Percentiles rank a stretch among this genome's conserved stretches.
Conservation (phyloP, 1,140 invertebrate species). For the Venturia canescens region DNA sequence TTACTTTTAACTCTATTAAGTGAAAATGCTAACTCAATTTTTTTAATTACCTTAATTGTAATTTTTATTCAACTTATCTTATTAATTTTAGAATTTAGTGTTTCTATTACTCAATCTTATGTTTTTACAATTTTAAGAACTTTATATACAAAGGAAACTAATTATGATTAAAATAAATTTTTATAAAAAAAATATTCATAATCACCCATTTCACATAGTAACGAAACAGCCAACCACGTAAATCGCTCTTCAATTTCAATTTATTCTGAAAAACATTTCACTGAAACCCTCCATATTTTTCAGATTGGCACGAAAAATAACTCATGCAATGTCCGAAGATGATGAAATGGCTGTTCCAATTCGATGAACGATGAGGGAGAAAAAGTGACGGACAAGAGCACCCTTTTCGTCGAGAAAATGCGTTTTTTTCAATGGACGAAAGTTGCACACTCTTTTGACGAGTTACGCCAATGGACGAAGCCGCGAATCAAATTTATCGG, state of each 20-base stretch:
- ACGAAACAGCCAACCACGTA: too few species aligned
- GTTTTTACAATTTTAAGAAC: slow-evolving; percentile 77
- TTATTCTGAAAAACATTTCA: too few species aligned
- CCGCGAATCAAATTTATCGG: slow-evolving; percentile 39
- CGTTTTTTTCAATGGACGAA: too few species aligned
- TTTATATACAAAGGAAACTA: slow-evolving; percentile 77
- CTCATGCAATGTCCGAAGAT: too few species aligned
- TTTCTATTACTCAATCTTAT: slow-evolving; percentile 79
- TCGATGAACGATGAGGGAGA: too few species aligned
- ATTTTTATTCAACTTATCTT: slow-evolving; percentile 75
- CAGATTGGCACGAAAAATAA: too few species aligned
- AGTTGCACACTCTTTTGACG: neutral
- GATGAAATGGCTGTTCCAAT: too few species aligned
- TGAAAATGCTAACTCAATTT: slow-evolving; percentile 64
- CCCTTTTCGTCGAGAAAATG: too few species aligned
- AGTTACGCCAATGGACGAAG: slow-evolving; percentile 23
- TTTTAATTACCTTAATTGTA: slow-evolving; percentile 69
- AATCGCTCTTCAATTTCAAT: too few species aligned
- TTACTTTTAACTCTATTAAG: slow-evolving; percentile 80
- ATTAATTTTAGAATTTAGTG: slow-evolving; percentile 76
- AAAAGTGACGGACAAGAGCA: too few species aligned
- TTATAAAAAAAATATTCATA: neutral
- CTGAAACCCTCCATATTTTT: too few species aligned
- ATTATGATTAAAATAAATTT: slow-evolving; percentile 35
- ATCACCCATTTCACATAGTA: neutral